Conservation (phyloP, 2,113 vertebrate species). For the Heterocephalus glaber region DNA sequence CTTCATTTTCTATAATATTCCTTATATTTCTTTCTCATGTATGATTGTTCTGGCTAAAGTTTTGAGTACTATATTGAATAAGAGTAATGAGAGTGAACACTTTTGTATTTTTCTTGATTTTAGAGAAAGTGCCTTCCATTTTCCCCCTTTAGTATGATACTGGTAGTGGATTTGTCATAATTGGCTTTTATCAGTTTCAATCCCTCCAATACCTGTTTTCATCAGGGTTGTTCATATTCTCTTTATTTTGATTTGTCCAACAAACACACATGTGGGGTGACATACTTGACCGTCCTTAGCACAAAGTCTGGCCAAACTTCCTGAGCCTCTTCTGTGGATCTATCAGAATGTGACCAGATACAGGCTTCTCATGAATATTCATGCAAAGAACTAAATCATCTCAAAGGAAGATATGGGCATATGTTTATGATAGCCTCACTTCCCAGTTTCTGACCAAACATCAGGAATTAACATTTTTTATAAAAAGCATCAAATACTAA, state of each 20-base stretch:
- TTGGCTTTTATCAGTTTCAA: background rate
- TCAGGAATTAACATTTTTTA: background rate
- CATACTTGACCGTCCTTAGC: background rate
- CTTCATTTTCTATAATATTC: background rate
- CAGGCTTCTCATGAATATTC: background rate
- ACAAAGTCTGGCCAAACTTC: background rate
- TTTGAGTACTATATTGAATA: background rate
- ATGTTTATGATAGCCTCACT: background rate
- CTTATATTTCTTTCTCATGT: background rate
- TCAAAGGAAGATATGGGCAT: background rate
- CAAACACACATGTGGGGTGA: background rate
- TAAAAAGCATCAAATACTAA: background rate
- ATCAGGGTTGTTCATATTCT: background rate
- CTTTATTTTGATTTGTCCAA: background rate
- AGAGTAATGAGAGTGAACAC: background rate
- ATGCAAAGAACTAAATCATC: background rate
- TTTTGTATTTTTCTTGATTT: background rate
- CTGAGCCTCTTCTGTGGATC: background rate
- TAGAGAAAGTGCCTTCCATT: background rate
- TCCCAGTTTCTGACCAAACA: background rate
- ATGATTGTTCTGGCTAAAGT: background rate
- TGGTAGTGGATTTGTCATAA: background rate
- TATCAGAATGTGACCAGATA: background rate
- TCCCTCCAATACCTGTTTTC: background rate
- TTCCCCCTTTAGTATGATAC: background rate